phyloP scores from a whole-genome alignment of 1,140 invertebrate genomes.

The Platyscapa corneri region DNA sequence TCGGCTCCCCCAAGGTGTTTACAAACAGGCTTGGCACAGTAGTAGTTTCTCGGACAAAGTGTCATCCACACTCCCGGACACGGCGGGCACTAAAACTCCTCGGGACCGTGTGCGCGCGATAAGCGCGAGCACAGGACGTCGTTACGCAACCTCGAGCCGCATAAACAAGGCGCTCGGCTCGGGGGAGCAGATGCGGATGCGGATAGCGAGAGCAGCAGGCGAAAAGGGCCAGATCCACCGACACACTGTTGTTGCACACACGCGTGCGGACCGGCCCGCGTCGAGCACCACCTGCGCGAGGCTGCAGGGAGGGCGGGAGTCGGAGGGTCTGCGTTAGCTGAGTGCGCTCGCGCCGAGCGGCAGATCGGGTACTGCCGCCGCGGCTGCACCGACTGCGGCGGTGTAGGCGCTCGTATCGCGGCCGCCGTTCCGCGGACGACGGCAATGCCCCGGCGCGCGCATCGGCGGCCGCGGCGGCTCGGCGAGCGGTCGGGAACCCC shows the following conservation, averaged over 20 bases:
- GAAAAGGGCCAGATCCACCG: too few species aligned
- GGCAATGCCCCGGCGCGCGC: conserved; percentile 53
- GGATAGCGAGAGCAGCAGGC: too few species aligned
- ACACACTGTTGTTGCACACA: too few species aligned
- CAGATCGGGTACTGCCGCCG: conserved; percentile 33
- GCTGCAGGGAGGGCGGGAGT: neutral
- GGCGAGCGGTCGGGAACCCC: conserved; percentile 62
- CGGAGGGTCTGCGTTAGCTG: neutral
- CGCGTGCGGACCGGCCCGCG: neutral
- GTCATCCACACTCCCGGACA: too few species aligned
- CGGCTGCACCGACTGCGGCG: neutral
- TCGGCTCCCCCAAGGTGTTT: too few species aligned
- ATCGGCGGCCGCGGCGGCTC: conserved; percentile 50
- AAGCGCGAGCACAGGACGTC: too few species aligned
- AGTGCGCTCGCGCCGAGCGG: conserved; percentile 34
- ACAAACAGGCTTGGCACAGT: too few species aligned
- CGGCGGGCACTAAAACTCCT: neutral
- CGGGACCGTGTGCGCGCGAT: too few species aligned
- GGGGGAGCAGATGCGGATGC: too few species aligned
- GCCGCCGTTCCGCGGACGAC: conserved; percentile 22
- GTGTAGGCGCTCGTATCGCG: conserved; percentile 24
- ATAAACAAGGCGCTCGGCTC: too few species aligned
- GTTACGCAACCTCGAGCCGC: too few species aligned
- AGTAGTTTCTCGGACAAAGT: too few species aligned
- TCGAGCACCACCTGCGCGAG: neutral